Base-by-base conservation (phyloP, 92 coral and sea anemone species). In the Siderastrea radians region DNA sequence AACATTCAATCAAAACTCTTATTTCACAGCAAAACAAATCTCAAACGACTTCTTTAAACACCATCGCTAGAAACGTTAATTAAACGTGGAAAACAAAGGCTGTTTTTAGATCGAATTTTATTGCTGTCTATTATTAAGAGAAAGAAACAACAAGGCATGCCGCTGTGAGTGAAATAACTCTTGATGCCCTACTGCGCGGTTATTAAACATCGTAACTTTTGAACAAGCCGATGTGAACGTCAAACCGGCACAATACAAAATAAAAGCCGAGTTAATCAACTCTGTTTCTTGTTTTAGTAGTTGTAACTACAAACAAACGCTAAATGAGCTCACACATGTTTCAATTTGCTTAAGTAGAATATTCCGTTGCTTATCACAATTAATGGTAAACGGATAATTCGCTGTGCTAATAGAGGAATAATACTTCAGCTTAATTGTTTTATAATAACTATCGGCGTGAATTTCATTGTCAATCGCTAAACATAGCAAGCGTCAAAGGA, bases 361-460 rank as follows among this genome's bases (percentile, higher is more conserved):
- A 53, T 15, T 59, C 72, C 54, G 11, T 46, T n/a, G 9, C 53
- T 61, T 74, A 63, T 73, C 87, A 50, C 64, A 61, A 49, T 73
- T n/a, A 73, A 84, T 52, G 47, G 43, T 84, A 84, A 84, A 74
- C 74, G 81, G 62, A 74, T 84, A 73, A 84, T 84, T 74, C 81
- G 26, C 63, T 58, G 64, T 60, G 55, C 81, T 84, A 84, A 84
- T 84, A 74, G 87, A 73, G 80, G 26, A 66, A 84, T 84, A 84
- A 84, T 84, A 74, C 47, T 38, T 19, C 43, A 44, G 80, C 73
- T 74, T 84, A 84, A 84, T 84, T 74, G 87, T 84, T 84, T 61
- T 61, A 84, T 73, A 84, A 84, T 84, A 84, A 84, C 87, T 84
- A 74, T 73, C 87, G 87, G 70, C 87, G 64, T 84, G 87, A 75